Conservation (phyloP, 2,797 vertebrate genomes). For the Falco biarmicus region DNA sequence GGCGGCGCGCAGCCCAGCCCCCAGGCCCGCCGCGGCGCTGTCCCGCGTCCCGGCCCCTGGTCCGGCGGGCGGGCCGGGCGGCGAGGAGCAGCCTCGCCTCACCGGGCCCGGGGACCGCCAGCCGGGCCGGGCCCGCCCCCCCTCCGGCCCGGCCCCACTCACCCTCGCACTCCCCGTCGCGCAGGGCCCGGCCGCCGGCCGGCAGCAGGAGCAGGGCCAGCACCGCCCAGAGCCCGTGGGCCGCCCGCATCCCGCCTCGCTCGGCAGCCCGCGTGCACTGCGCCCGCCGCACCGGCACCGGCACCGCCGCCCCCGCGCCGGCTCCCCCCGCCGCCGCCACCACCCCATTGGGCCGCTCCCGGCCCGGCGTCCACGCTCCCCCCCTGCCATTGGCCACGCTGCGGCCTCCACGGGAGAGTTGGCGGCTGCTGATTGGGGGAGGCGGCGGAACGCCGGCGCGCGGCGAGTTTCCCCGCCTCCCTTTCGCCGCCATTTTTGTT, state of each 20-base stretch:
- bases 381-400: conserved; percentile 59
- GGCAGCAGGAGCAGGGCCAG: conserved; percentile 83
- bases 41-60: not conserved
- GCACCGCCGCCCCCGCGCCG: conserved; percentile 5
- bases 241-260: conserved; percentile 70
- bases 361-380: conserved; percentile 16
- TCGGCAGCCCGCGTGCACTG: not conserved
- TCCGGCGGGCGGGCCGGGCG: not conserved
- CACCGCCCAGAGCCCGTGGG: conserved; percentile 83
- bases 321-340: not conserved
- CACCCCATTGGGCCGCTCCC: conserved; percentile 44
- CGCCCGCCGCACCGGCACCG: conserved; percentile 6
- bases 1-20: conserved; percentile 76
- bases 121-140: not conserved
- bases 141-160: conserved; percentile 37
- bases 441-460: not conserved
- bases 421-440: conserved; percentile 75
- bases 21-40: not conserved
- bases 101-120: not conserved
- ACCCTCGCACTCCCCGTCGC: conserved; percentile 92
- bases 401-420: conserved; percentile 70
- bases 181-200: conserved; percentile 75
- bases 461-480: not conserved
- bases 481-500: conserved; percentile 3
- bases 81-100: not conserved